A percentile compares a stretch with the other conserved stretches of the same genome.
phyloP scores from a whole-genome alignment of 2,113 vertebrate species.

The Melanocharis versteri region DNA sequence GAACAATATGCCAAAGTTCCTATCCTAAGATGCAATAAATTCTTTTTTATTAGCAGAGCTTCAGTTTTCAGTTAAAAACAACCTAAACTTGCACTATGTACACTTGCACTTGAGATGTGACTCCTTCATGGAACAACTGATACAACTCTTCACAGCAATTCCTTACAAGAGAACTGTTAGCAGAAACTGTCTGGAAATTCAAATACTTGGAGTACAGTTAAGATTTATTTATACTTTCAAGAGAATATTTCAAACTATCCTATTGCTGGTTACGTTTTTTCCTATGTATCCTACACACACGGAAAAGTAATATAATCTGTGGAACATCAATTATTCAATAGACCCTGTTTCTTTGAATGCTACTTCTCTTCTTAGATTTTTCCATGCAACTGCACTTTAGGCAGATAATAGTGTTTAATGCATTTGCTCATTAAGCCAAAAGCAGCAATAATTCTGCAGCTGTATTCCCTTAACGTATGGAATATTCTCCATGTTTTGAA shows the following conservation, averaged over 20 bases:
- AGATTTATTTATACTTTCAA: background rate
- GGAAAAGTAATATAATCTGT: conserved; percentile 34
- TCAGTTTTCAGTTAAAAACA: conserved; percentile 1
- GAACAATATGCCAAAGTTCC: conserved; percentile 3
- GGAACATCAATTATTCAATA: background rate
- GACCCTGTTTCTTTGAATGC: background rate
- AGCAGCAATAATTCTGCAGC: background rate
- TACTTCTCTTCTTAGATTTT: background rate
- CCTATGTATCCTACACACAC: background rate
- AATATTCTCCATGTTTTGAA: background rate
- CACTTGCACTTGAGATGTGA: background rate
- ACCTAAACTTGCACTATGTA: background rate
- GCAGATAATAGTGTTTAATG: background rate
- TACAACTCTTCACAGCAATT: background rate
- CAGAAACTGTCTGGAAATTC: background rate
- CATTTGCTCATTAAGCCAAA: background rate
- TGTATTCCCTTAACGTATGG: background rate
- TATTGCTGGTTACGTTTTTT: background rate
- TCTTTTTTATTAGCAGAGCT: background rate
- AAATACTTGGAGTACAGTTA: background rate
- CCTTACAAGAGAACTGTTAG: background rate
- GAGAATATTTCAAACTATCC: background rate
- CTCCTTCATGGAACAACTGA: background rate
- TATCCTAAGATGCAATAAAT: conserved; percentile 21
- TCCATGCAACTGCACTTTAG: background rate